phyloP scores from a whole-genome alignment of 2,113 vertebrate species.

The Saguinus midas region DNA sequence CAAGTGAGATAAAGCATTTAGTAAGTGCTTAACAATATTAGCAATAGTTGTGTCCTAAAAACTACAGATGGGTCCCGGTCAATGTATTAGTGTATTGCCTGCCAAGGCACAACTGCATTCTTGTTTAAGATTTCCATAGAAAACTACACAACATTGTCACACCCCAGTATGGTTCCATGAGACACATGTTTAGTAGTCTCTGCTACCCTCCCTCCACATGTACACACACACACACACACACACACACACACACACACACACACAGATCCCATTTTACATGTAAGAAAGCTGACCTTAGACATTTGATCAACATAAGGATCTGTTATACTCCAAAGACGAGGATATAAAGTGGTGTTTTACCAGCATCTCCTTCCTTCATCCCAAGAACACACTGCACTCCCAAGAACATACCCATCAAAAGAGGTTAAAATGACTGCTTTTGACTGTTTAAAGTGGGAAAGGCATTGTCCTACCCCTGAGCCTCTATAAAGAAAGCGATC shows the following conservation, averaged over 20 bases:
- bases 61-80: not conserved
- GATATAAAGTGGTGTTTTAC: not conserved
- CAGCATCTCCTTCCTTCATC: not conserved
- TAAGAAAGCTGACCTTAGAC: not conserved
- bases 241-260: not conserved
- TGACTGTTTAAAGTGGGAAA: not conserved
- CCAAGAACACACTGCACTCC: not conserved
- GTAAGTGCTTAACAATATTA: not conserved
- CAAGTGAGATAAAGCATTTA: not conserved
- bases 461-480: not conserved
- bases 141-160: not conserved
- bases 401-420: not conserved
- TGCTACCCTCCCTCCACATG: not conserved
- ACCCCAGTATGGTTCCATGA: not conserved
- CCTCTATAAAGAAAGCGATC: not conserved
- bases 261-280: not conserved
- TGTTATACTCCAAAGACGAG: not conserved
- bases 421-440: not conserved
- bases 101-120: not conserved
- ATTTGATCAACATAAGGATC: not conserved
- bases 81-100: not conserved
- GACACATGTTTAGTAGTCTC: not conserved
- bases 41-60: not conserved
- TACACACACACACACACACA: not conserved
- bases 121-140: slow-evolving; percentile 1